A percentile compares a stretch with the other conserved stretches of the same genome.
phyloP scores from a whole-genome alignment of 2,888 invertebrate genomes.

The Netelia virgata region DNA sequence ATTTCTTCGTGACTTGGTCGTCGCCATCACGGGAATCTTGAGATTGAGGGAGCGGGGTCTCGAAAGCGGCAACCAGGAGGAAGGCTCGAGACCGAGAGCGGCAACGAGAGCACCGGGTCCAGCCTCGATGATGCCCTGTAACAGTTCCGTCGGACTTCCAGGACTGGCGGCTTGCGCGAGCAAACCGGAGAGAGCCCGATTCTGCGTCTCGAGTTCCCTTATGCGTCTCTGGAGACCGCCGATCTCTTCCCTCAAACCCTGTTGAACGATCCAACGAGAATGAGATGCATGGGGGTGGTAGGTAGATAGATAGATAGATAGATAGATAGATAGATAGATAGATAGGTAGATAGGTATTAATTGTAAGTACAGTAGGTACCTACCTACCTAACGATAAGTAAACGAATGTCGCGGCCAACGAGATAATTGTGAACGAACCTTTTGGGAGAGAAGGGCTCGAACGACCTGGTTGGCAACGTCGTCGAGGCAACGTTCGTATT shows the following conservation, averaged over 20 bases:
- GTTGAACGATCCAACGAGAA: slow-evolving; percentile 62
- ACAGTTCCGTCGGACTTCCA: slow-evolving; percentile 84
- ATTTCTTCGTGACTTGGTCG: slow-evolving; percentile 84
- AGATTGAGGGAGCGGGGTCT: slow-evolving; percentile 90
- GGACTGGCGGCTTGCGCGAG: slow-evolving; percentile 88
- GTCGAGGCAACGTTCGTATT: slow-evolving; percentile 93
- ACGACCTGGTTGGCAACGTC: slow-evolving; percentile 94
- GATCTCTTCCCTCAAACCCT: slow-evolving; percentile 93
- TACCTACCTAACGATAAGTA: too few relatives aligned
- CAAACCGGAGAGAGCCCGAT: slow-evolving; percentile 90
- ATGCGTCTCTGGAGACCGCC: slow-evolving; percentile 90
- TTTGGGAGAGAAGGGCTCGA: slow-evolving; percentile 93
- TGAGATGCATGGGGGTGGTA: neutral
- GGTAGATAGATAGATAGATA: too few relatives aligned
- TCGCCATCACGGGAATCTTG: slow-evolving; percentile 87
- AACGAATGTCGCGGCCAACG: neutral
- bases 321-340: too few relatives aligned
- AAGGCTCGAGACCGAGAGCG: slow-evolving; percentile 89
- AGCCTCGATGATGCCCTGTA: slow-evolving; percentile 81
- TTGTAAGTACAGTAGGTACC: too few relatives aligned
- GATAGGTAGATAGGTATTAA: too few relatives aligned
- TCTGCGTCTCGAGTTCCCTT: slow-evolving; percentile 92
- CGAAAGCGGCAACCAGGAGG: slow-evolving; percentile 89
- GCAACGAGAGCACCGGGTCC: slow-evolving; percentile 82
- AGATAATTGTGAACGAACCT: slow-evolving; percentile 86